Percentiles rank a stretch among this genome's conserved stretches.
Evolutionary conservation across 2,113 vertebrate genomes (phyloP).

Genomic region (Macheiramphus alcinus): DNA sequence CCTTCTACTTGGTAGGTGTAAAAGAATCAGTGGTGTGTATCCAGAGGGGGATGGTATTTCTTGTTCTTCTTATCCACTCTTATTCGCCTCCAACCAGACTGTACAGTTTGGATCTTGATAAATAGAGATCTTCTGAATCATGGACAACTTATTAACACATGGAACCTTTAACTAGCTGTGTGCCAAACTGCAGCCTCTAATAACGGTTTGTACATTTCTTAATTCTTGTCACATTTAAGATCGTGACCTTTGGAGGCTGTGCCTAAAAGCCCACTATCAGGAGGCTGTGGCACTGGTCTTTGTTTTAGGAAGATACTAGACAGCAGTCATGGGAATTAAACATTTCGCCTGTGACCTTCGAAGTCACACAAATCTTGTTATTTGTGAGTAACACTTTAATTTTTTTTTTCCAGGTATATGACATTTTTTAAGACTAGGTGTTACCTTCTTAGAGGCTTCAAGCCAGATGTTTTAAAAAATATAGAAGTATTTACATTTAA

Average conservation of each 20-base stretch:
- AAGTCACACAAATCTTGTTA: background rate
- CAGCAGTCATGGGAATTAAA: background rate
- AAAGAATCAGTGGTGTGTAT: constrained; percentile 57
- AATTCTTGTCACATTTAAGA: background rate
- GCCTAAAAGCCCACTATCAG: background rate
- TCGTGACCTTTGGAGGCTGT: background rate
- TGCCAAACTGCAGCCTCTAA: background rate
- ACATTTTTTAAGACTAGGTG: background rate
- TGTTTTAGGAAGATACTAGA: background rate
- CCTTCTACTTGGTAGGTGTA: constrained; percentile 47
- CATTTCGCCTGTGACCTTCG: background rate
- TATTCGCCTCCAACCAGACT: constrained; percentile 29
- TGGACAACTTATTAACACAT: constrained; percentile 29
- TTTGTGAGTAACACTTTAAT: background rate
- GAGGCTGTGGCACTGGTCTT: background rate
- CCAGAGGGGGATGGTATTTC: constrained; percentile 51
- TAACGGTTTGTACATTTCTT: background rate
- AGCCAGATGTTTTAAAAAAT: background rate
- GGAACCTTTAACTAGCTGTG: background rate
- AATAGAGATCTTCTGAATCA: constrained; percentile 48
- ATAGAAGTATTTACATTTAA: constrained; percentile 8
- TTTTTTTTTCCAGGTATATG: background rate
- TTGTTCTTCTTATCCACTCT: constrained; percentile 14
- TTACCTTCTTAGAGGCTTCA: background rate
- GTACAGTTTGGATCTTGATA: constrained; percentile 44